Evolutionary conservation across 2,888 invertebrate species (phyloP), one percentile per base, ranked within the genome.

Genomic region (Myathropa florea): DNA sequence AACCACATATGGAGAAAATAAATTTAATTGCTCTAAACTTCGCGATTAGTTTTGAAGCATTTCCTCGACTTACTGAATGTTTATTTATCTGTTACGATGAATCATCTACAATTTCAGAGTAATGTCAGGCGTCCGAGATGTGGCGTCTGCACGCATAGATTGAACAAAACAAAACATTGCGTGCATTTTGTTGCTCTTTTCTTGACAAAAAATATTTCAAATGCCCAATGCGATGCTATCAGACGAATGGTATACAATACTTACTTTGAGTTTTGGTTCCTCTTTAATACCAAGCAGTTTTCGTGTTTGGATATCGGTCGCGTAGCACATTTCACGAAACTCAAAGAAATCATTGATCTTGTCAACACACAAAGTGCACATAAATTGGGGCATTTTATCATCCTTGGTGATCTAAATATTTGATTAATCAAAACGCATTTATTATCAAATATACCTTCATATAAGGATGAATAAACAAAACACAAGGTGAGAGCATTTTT

Each of bases 321-420:
- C 92, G 57, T 92, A 92, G 88, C 94, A 94, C 94, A 94, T 93
- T 85, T 94, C 93, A 14, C 94, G 91, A 90, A 95, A 95, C 89
- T 94, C 94, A 39, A 94, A 94, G 90, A 94, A 95, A 88, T 95
- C 95, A 89, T 94, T 94, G 75, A 95, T 93, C 91, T 95, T 95
- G 88, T 95, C 95, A 18, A 94, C 94, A 55, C 95, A 95, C 12
- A 94, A 89, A 88, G 93, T 94, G 88, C 95, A 95, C 73, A 95
- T 94, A 12, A 94, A 92, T 0, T 95, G 95, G 0, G 95, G 95
- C 95, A 95, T 95, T 89, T 93, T 94, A 88, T 95, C 95, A 80
- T 94, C 93, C 84, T 92, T 92, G 7, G 92, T 90, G 0, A 95
- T 94, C 95, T 95, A 26, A 55, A 65, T 64, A 30, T 53, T 81